Evolutionary conservation across 2,797 vertebrate genomes (phyloP).

Genomic region (Protonibea diacanthus): DNA sequence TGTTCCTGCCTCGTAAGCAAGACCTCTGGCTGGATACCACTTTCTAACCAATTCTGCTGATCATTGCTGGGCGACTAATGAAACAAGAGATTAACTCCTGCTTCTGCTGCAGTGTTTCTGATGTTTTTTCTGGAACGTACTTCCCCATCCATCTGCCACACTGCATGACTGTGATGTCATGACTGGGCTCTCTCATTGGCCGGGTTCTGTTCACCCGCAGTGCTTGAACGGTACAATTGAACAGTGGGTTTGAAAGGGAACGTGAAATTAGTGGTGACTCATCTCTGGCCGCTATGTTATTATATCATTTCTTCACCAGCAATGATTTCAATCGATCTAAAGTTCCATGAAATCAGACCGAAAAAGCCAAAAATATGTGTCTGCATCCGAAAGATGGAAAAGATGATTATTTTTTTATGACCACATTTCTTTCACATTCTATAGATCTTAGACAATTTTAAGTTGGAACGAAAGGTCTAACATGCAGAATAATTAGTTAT

Average conservation of each 20-base stretch:
- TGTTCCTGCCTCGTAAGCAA: constrained; percentile 68
- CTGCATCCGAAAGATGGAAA: constrained; percentile 69
- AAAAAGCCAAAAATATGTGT: constrained; percentile 75
- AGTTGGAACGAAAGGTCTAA: constrained; percentile 29
- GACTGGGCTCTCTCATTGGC: constrained; percentile 72
- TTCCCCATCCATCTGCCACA: constrained; percentile 69
- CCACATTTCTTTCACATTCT: constrained; percentile 44
- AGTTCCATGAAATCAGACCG: constrained; percentile 83
- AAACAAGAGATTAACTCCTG: constrained; percentile 62
- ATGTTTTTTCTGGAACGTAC: constrained; percentile 76
- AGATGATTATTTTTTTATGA: constrained; percentile 56
- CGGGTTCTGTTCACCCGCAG: constrained; percentile 66
- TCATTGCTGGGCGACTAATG: constrained; percentile 62
- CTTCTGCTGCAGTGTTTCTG: constrained; percentile 57
- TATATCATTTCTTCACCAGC: constrained; percentile 82
- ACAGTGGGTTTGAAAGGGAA: constrained; percentile 79
- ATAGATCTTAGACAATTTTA: constrained; percentile 29
- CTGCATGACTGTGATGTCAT: constrained; percentile 80
- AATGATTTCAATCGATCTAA: constrained; percentile 83
- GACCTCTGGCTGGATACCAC: constrained; percentile 46
- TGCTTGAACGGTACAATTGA: constrained; percentile 70
- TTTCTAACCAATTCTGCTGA: constrained; percentile 66
- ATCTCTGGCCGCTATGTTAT: constrained; percentile 81
- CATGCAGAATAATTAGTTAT: neutral
- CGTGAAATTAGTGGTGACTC: constrained; percentile 86